Conservation (phyloP, 2,888 invertebrate species). For the Cenopis cana region DNA sequence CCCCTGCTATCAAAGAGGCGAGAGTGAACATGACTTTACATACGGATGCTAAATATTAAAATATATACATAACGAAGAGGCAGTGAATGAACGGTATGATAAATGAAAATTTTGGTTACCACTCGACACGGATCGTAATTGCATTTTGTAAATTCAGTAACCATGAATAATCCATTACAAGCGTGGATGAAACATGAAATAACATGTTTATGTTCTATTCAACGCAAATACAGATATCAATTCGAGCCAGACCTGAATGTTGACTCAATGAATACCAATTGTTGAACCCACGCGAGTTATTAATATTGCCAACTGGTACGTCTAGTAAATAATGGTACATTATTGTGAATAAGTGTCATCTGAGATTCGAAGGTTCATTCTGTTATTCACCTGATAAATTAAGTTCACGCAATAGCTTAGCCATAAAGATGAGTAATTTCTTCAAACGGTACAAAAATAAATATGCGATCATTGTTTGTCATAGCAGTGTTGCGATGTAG, state of each 20-base stretch:
- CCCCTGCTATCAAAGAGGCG: too few species aligned
- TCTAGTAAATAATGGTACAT: conserved; percentile 18
- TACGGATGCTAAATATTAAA: too few species aligned
- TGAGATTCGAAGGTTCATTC: conserved; percentile 7
- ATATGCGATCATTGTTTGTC: conserved; percentile 13
- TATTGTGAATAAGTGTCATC: conserved; percentile 21
- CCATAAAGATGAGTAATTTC: conserved; percentile 5
- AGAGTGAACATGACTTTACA: too few species aligned
- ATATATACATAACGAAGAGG: too few species aligned
- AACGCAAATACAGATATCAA: conserved; percentile 42
- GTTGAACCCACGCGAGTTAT: conserved; percentile 37
- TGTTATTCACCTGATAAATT: conserved; percentile 16
- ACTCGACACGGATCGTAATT: conserved; percentile 6
- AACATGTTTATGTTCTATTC: conserved; percentile 40
- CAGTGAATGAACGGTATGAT: background rate
- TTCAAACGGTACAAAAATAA: background rate
- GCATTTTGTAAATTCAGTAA: conserved; percentile 15
- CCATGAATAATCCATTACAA: conserved; percentile 30
- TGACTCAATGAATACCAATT: conserved; percentile 42
- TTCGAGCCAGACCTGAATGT: conserved; percentile 39
- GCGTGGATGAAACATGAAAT: conserved; percentile 32
- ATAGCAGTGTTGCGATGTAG: background rate
- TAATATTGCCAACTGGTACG: conserved; percentile 16
- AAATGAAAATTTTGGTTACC: background rate
- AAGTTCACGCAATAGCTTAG: background rate